Conservation (phyloP, 2,888 invertebrate genomes). For the Aphidoletes aphidimyza region DNA sequence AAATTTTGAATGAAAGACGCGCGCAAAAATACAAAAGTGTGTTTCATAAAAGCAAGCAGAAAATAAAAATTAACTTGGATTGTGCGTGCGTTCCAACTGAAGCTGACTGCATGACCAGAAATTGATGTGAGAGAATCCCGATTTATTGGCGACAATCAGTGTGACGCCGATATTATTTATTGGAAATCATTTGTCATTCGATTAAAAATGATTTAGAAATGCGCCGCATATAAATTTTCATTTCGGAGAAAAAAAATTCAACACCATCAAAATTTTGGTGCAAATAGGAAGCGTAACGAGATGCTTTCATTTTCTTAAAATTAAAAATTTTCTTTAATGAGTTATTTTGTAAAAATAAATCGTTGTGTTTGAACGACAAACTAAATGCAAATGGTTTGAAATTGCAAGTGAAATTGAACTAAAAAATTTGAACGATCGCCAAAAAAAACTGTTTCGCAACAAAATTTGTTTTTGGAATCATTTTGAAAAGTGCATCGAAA, state of each 20-base stretch:
- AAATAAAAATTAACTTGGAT: conserved; percentile 6
- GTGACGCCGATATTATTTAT: conserved; percentile 46
- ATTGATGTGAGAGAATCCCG: not conserved
- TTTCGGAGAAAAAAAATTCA: too few relatives aligned
- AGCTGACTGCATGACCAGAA: too few relatives aligned
- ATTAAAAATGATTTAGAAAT: not conserved
- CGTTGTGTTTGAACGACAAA: not conserved
- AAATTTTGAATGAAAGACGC: not conserved
- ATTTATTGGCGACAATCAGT: conserved; percentile 28
- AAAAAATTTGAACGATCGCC: not conserved
- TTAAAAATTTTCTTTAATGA: not conserved
- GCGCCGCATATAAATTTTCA: too few relatives aligned
- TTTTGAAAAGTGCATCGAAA: not conserved
- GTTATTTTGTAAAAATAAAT: not conserved
- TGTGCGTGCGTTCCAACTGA: not conserved
- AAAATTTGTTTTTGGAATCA: conserved; percentile 29
- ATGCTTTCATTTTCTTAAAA: not conserved
- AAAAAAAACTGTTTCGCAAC: conserved; percentile 19
- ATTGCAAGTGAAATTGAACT: not conserved
- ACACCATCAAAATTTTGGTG: too few relatives aligned
- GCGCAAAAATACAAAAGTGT: conserved; percentile 26
- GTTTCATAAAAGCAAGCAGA: not conserved
- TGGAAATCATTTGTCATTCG: not conserved
- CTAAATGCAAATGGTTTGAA: not conserved
- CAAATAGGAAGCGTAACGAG: not conserved